These are phyloP conservation scores for Thamnaconus septentrionalis DNA, from an alignment of 2,113 vertebrate species.

Conservation along the genomic window DNA sequence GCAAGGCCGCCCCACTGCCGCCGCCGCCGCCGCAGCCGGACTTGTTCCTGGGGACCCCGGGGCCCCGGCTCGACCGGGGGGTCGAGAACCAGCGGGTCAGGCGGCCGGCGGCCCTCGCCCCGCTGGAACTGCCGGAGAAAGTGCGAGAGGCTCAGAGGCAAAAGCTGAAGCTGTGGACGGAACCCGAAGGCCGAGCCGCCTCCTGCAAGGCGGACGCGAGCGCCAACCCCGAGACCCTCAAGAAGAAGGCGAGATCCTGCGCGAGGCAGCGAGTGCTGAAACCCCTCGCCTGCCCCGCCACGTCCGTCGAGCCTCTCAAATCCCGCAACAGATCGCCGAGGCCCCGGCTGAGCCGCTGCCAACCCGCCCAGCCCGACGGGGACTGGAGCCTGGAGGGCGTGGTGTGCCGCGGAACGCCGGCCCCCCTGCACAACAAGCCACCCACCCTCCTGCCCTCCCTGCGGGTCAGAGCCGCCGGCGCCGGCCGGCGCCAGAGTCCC, in stretches of 20 bases:
- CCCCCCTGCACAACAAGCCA: slow-evolving; percentile 32
- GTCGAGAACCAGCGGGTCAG: slow-evolving; percentile 52
- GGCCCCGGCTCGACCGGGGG: slow-evolving; percentile 36
- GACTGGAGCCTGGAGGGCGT: slow-evolving; percentile 28
- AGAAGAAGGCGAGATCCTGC: slow-evolving; percentile 50
- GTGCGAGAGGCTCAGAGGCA: slow-evolving; percentile 76
- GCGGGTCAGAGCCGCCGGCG: slow-evolving; percentile 3
- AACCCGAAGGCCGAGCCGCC: slow-evolving; percentile 21
- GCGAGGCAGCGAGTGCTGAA: slow-evolving; percentile 13
- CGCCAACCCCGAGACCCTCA: slow-evolving; percentile 31
- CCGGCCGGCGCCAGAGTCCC: neutral
- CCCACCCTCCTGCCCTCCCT: slow-evolving; percentile 21
- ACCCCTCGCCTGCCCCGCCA: slow-evolving; percentile 11
- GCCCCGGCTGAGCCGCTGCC: slow-evolving; percentile 19
- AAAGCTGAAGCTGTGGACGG: slow-evolving; percentile 70
- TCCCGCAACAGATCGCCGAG: slow-evolving; percentile 19
- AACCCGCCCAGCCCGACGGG: slow-evolving; percentile 17
- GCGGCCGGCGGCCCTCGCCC: slow-evolving; percentile 76
- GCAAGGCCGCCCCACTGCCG: slow-evolving; percentile 10
- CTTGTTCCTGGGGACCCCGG: slow-evolving; percentile 10
- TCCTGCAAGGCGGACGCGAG: slow-evolving; percentile 40
- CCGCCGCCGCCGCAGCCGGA: slow-evolving; percentile 26
- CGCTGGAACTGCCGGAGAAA: slow-evolving; percentile 75
- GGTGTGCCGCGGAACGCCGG: slow-evolving; percentile 29
- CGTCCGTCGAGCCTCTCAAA: slow-evolving; percentile 32